Evolutionary conservation across 2,113 vertebrate species (phyloP).

Genomic region (Fukomys damarensis): DNA sequence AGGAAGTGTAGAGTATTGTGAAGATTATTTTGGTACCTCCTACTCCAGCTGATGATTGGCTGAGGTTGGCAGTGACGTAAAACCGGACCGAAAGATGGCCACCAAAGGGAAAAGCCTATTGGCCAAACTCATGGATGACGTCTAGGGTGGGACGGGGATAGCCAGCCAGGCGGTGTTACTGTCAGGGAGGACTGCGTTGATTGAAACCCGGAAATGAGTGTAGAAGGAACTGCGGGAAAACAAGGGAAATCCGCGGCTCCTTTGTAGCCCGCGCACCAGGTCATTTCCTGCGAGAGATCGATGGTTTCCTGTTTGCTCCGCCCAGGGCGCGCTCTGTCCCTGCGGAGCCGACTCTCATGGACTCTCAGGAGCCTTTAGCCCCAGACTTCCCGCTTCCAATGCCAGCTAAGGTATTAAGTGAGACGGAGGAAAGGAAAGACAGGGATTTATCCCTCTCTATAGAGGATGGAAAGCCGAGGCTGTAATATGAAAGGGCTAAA

Average conservation of each 20-base stretch:
- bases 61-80: constrained; percentile 28
- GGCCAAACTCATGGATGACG: neutral
- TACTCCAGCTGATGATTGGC: constrained; percentile 59
- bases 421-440: neutral
- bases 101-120: neutral
- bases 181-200: neutral
- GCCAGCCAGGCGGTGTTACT: neutral
- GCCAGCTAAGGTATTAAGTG: neutral
- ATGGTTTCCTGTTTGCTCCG: constrained; percentile 73
- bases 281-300: constrained; percentile 69
- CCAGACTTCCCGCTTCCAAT: neutral
- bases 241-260: neutral
- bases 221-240: neutral
- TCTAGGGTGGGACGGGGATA: neutral
- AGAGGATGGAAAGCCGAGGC: neutral
- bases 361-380: neutral
- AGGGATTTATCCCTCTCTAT: neutral
- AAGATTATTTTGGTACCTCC: constrained; percentile 68
- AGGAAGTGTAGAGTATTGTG: constrained; percentile 77
- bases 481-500: neutral
- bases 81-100: neutral
- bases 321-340: neutral
- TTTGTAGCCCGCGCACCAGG: neutral
- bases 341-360: neutral
- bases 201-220: constrained; percentile 69